Evolutionary conservation across 2,113 vertebrate genomes (phyloP).

Genomic region (Sisor rabdophorus): DNA sequence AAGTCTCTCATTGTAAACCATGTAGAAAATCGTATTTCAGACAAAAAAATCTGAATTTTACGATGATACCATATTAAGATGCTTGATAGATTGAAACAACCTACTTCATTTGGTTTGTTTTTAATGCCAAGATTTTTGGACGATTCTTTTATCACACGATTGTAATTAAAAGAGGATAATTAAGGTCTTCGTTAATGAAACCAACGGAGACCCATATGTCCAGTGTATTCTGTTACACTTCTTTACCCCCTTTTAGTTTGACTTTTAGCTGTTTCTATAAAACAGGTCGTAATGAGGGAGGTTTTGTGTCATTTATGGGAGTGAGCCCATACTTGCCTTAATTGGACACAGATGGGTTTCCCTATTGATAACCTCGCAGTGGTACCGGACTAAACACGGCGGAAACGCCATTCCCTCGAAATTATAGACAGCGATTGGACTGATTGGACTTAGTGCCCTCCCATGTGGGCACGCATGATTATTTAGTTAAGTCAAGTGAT

Average conservation of each 20-base stretch:
- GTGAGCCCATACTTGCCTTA: conserved; percentile 57
- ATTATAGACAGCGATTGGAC: conserved; percentile 51
- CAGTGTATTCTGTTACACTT: conserved; percentile 36
- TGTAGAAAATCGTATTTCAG: not conserved
- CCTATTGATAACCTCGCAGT: conserved; percentile 55
- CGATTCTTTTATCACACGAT: not conserved
- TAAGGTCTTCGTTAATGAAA: conserved; percentile 33
- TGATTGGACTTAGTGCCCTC: conserved; percentile 32
- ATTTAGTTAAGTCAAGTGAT: conserved; percentile 45
- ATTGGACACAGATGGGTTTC: conserved; percentile 65
- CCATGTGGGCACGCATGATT: conserved; percentile 36
- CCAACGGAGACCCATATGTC: conserved; percentile 15
- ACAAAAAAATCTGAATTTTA: not conserved
- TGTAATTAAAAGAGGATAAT: conserved; percentile 19
- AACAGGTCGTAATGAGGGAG: conserved; percentile 62
- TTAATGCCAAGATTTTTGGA: not conserved
- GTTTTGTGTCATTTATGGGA: conserved; percentile 60
- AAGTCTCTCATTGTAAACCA: not conserved
- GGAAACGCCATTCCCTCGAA: conserved; percentile 35
- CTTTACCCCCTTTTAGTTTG: conserved; percentile 49
- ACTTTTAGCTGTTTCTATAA: conserved; percentile 58
- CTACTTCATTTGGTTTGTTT: conserved; percentile 1
- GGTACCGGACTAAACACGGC: conserved; percentile 42
- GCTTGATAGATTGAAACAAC: not conserved
- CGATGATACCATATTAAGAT: not conserved